Percentiles rank a stretch among this genome's conserved stretches.
phyloP scores from a whole-genome alignment of 2,797 vertebrate genomes.

The Coranthus polyacanthus region DNA sequence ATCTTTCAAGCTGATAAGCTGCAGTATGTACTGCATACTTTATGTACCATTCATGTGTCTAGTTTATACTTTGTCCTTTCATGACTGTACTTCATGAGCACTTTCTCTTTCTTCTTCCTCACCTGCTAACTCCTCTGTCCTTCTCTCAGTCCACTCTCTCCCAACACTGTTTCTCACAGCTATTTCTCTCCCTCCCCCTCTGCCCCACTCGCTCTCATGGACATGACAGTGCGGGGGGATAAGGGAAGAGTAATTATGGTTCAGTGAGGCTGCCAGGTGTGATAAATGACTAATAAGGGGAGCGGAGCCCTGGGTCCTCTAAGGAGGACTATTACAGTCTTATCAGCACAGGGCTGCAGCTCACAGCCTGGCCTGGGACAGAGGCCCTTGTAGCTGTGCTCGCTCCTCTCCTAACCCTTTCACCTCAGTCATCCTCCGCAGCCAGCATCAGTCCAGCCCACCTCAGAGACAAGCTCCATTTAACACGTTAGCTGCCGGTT shows the following conservation, averaged over 20 bases:
- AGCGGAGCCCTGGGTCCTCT: slow-evolving; percentile 93
- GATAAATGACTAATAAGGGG: slow-evolving; percentile 99
- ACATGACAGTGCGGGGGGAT: slow-evolving; percentile 98
- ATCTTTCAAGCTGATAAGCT: slow-evolving; percentile 84
- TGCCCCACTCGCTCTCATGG: slow-evolving; percentile 83
- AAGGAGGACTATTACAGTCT: slow-evolving; percentile 99
- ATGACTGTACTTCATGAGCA: slow-evolving; percentile 55
- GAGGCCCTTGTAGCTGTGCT: slow-evolving; percentile 85
- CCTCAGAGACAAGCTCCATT: slow-evolving; percentile 73
- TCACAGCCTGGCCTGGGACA: slow-evolving; percentile 87
- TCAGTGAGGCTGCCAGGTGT: slow-evolving; percentile 99
- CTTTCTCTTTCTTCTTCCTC: slow-evolving; percentile 60
- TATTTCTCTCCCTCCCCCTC: slow-evolving; percentile 70
- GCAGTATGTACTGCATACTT: slow-evolving; percentile 83
- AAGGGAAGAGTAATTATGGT: slow-evolving; percentile 99
- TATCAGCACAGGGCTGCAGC: slow-evolving; percentile 95
- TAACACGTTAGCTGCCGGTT: slow-evolving; percentile 67
- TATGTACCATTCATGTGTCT: slow-evolving; percentile 34
- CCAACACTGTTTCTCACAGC: slow-evolving; percentile 71
- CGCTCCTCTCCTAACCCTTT: slow-evolving; percentile 81
- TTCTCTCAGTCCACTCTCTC: slow-evolving; percentile 68
- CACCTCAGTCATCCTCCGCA: slow-evolving; percentile 76
- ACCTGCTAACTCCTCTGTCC: slow-evolving; percentile 64
- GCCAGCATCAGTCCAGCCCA: slow-evolving; percentile 77
- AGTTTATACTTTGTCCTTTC: slow-evolving; percentile 61